A percentile compares a stretch with the other conserved stretches of the same genome.
Evolutionary conservation across 2,113 vertebrate genomes (phyloP).

Genomic region (Balaenoptera acutorostrata): DNA sequence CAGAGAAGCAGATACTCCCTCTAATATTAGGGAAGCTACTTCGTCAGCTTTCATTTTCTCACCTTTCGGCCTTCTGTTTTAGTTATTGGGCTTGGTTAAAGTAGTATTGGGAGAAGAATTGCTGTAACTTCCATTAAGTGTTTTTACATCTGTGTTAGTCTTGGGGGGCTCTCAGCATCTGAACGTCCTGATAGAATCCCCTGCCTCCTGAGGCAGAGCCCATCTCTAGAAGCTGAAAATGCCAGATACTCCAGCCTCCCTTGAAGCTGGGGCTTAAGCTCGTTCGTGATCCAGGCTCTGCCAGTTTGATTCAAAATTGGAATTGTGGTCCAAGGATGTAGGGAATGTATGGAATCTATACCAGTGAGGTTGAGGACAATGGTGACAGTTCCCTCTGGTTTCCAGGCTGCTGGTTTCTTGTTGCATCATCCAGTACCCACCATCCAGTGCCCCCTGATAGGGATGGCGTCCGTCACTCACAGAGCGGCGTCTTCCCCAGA

Average conservation of each 20-base stretch:
- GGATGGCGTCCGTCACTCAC: accelerated
- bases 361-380: accelerated
- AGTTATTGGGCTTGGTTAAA: not conserved
- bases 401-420: not conserved
- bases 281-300: not conserved
- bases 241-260: not conserved
- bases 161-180: not conserved
- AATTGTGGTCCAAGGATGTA: not conserved
- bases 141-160: not conserved
- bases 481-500: not conserved
- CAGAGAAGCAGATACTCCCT: not conserved
- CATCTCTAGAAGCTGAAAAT: not conserved
- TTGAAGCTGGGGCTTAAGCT: not conserved
- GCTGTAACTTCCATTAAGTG: not conserved
- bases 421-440: too few species aligned
- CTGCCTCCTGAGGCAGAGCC: not conserved
- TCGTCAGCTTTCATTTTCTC: not conserved
- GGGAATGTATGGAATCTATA: not conserved
- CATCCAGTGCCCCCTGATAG: not conserved
- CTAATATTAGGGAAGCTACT: not conserved
- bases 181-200: not conserved
- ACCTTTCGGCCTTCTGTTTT: not conserved
- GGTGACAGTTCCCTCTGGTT: not conserved
- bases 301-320: not conserved
- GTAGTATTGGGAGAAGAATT: not conserved